Percentiles rank a stretch among this genome's conserved stretches.
These are phyloP conservation scores for Platyscapa corneri DNA, from an alignment of 1,140 invertebrate species.

Conservation along the genomic window DNA sequence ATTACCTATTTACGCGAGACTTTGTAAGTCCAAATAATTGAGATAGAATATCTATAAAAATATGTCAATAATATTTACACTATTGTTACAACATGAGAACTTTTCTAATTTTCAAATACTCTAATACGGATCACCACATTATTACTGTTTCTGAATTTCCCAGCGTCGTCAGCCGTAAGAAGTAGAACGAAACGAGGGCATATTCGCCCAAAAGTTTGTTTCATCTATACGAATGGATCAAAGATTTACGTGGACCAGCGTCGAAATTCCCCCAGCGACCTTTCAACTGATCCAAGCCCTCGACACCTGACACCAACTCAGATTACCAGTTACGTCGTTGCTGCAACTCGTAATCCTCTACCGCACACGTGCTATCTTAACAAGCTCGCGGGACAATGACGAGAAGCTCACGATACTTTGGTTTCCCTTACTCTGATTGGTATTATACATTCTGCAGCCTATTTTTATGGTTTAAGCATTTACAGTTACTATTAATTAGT, in stretches of 20 bases:
- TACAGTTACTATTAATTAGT: too few relatives aligned
- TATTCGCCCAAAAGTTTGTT: background rate
- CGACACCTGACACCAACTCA: slow-evolving; percentile 26
- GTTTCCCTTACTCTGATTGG: background rate
- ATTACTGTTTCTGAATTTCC: background rate
- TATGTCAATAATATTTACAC: too few relatives aligned
- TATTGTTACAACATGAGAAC: background rate
- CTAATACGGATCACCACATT: background rate
- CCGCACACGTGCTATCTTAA: background rate
- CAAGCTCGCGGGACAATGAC: background rate
- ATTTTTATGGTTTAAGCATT: too few relatives aligned
- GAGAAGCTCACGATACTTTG: background rate
- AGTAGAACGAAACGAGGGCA: background rate
- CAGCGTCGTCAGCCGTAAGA: background rate
- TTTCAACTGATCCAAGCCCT: background rate
- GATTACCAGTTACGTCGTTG: background rate
- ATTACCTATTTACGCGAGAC: too few relatives aligned
- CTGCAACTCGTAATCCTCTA: slow-evolving; percentile 23
- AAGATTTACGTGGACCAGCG: background rate
- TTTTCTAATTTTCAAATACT: background rate
- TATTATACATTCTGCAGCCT: slow-evolving; percentile 17
- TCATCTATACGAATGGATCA: background rate
- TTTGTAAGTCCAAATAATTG: too few relatives aligned
- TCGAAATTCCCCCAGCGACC: too few relatives aligned
- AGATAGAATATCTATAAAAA: too few relatives aligned